These are phyloP conservation scores for Toxotes jaculatrix DNA, from an alignment of 2,113 vertebrate species.

Conservation along the genomic window DNA sequence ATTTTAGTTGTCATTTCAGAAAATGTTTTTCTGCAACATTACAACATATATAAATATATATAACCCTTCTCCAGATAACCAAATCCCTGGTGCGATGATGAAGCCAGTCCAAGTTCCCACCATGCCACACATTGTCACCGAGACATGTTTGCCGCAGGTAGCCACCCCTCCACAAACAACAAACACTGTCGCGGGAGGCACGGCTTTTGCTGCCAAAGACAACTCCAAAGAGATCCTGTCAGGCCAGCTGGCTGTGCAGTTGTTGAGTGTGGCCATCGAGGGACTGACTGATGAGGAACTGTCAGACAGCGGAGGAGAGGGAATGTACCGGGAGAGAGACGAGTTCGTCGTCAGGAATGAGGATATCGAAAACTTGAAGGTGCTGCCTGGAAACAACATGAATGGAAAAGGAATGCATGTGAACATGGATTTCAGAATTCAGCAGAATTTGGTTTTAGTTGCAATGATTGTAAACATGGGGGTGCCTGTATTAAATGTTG, in stretches of 20 bases:
- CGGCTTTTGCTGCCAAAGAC: slow-evolving; percentile 51
- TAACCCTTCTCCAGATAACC: slow-evolving; percentile 68
- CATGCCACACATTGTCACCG: slow-evolving; percentile 70
- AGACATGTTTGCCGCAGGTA: slow-evolving; percentile 72
- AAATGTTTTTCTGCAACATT: neutral
- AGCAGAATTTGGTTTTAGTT: neutral
- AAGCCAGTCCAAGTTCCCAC: slow-evolving; percentile 84
- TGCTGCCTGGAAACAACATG: slow-evolving; percentile 58
- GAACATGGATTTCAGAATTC: neutral
- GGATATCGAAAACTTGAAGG: slow-evolving; percentile 94
- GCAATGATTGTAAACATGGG: neutral
- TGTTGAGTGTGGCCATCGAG: slow-evolving; percentile 91
- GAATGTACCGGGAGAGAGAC: slow-evolving; percentile 96
- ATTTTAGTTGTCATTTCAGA: neutral
- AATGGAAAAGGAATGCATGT: neutral
- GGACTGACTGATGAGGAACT: slow-evolving; percentile 94
- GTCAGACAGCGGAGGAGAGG: slow-evolving; percentile 95
- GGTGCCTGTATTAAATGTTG: neutral
- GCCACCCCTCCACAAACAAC: slow-evolving; percentile 72
- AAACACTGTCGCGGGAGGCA: slow-evolving; percentile 15
- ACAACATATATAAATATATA: neutral
- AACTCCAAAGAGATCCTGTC: slow-evolving; percentile 79
- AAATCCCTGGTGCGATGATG: slow-evolving; percentile 56
- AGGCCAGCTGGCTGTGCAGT: slow-evolving; percentile 86
- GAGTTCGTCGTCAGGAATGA: slow-evolving; percentile 99